Percentiles rank a stretch among this genome's conserved stretches.
Conservation (phyloP, 23 tunicate genomes). For the Ciona savignyi region DNA sequence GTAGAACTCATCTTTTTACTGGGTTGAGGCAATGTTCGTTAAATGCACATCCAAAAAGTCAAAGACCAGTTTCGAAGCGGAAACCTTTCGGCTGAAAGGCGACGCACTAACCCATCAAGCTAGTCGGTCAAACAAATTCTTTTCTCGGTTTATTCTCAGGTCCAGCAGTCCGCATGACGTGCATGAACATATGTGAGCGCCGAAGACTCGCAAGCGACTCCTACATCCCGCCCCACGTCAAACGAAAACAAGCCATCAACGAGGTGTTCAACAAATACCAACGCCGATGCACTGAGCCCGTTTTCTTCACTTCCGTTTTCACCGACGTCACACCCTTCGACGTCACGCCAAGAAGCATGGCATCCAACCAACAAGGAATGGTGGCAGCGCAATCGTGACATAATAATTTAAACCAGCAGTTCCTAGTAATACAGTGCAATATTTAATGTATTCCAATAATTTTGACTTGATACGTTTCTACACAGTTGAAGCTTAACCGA, state of each 20-base stretch:
- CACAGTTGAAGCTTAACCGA: too few species aligned
- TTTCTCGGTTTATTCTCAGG: constrained; percentile 11
- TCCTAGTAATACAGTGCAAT: too few species aligned
- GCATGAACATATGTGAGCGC: constrained; percentile 62
- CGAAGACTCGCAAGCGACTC: constrained; percentile 64
- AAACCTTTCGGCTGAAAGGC: too few species aligned
- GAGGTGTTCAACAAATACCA: constrained; percentile 76
- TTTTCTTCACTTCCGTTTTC: constrained; percentile 76
- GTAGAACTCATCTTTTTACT: constrained; percentile 47
- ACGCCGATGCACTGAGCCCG: constrained; percentile 72
- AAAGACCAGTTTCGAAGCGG: constrained; percentile 70
- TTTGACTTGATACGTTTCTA: too few species aligned
- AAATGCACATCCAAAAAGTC: constrained; percentile 59
- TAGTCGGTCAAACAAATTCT: too few species aligned
- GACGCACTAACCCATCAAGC: too few species aligned
- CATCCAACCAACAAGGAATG: too few species aligned
- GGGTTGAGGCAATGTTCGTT: constrained; percentile 51
- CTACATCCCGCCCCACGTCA: constrained; percentile 57
- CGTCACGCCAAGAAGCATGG: too few species aligned
- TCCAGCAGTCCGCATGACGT: constrained; percentile 60
- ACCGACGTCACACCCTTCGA: too few species aligned
- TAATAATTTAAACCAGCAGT: too few species aligned
- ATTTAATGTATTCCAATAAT: too few species aligned
- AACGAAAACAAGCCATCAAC: constrained; percentile 66
- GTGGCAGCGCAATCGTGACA: not conserved